Conservation (phyloP, 2,888 invertebrate genomes). For the Galerucella nymphaeae region DNA sequence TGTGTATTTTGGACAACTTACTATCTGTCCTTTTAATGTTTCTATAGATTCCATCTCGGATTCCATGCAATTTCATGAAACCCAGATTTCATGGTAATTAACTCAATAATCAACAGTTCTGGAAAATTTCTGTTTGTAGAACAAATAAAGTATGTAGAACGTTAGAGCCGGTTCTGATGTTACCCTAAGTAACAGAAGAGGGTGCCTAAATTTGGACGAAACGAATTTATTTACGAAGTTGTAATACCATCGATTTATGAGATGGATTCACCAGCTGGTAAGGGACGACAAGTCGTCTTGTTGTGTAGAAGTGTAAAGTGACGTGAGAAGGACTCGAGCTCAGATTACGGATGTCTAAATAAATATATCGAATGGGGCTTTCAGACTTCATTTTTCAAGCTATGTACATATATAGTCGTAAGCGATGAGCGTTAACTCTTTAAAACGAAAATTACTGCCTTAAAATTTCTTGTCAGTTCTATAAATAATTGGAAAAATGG, state of each 20-base stretch:
- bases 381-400: neutral
- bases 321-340: neutral
- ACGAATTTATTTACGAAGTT: slow-evolving; percentile 30
- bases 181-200: neutral
- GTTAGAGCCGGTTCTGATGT: neutral
- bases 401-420: neutral
- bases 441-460: neutral
- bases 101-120: neutral
- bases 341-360: slow-evolving; percentile 11
- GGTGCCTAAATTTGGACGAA: slow-evolving; percentile 22
- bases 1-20: no score
- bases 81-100: neutral
- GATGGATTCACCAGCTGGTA: slow-evolving; percentile 28
- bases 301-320: slow-evolving; percentile 12
- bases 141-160: neutral
- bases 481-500: no score
- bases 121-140: neutral
- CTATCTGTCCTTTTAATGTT: no score
- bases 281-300: slow-evolving; percentile 27
- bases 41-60: no score
- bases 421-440: neutral
- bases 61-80: no score
- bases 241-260: slow-evolving; percentile 26
- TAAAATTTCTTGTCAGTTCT: no score
- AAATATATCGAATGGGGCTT: neutral